Conservation (phyloP, 2,888 invertebrate species). For the Spatulosminthurus flaviceps region DNA sequence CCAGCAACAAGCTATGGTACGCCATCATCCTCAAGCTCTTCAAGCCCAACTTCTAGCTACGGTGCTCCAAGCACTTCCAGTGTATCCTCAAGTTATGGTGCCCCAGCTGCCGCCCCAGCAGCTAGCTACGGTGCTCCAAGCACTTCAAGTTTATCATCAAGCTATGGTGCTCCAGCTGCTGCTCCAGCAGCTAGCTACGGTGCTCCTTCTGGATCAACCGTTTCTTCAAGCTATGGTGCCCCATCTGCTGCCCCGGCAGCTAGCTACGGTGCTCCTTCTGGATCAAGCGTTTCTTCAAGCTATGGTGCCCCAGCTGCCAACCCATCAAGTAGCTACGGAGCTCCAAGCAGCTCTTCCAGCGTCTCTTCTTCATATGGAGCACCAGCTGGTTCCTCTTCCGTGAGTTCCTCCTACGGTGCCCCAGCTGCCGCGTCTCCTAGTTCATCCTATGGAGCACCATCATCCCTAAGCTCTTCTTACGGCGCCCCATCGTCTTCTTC, state of each 20-base stretch:
- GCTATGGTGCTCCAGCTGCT: slow-evolving; percentile 81
- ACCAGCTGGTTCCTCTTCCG: not conserved
- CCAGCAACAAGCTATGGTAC: slow-evolving; percentile 43
- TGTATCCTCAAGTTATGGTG: slow-evolving; percentile 33
- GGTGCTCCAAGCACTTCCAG: slow-evolving; percentile 38
- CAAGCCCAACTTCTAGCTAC: slow-evolving; percentile 33
- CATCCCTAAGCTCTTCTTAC: not conserved
- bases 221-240: slow-evolving; percentile 45
- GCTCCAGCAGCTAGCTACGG: slow-evolving; percentile 67
- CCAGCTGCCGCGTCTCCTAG: not conserved
- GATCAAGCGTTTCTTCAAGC: not conserved
- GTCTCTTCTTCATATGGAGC: slow-evolving; percentile 1
- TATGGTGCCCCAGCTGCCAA: slow-evolving; percentile 73
- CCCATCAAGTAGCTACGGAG: slow-evolving; percentile 68
- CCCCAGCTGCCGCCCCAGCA: slow-evolving; percentile 29
- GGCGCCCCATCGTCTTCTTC: not conserved
- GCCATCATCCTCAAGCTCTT: slow-evolving; percentile 19
- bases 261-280: slow-evolving; percentile 35
- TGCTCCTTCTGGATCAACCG: slow-evolving; percentile 56
- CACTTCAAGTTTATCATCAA: slow-evolving; percentile 71
- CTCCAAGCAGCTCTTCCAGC: slow-evolving; percentile 56
- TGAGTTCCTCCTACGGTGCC: not conserved
- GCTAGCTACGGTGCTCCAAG: slow-evolving; percentile 35
- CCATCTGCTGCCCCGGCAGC: slow-evolving; percentile 31
- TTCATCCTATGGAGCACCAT: not conserved